Percentiles rank a stretch among this genome's conserved stretches.
phyloP scores from a whole-genome alignment of 2,113 vertebrate genomes.

The Xiphias gladius region DNA sequence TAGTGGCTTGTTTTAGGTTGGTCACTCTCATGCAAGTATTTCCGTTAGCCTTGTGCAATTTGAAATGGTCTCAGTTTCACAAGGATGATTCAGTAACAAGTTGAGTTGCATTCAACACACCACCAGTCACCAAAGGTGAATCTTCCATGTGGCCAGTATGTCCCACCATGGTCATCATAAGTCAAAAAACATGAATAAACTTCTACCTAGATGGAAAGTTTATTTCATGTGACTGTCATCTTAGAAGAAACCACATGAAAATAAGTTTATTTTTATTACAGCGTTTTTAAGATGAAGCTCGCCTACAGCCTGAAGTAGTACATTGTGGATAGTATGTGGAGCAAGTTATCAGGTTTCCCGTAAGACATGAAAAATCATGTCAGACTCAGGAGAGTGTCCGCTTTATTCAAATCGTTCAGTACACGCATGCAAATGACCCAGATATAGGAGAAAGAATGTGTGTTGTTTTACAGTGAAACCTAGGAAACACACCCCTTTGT shows the following conservation, averaged over 20 bases:
- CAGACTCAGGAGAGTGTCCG: background rate
- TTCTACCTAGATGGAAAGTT: background rate
- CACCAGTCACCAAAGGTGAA: background rate
- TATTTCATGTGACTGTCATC: background rate
- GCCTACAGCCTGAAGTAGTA: background rate
- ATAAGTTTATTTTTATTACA: background rate
- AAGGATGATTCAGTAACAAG: background rate
- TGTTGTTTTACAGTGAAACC: background rate
- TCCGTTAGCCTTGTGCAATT: background rate
- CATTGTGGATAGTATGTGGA: background rate
- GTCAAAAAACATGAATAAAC: too few species aligned
- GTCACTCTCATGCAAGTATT: background rate
- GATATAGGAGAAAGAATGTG: background rate
- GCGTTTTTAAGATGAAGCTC: background rate
- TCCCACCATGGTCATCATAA: background rate
- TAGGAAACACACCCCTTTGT: background rate
- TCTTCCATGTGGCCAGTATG: too few species aligned
- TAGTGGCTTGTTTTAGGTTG: background rate
- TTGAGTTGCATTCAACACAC: background rate
- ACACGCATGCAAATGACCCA: conserved; percentile 43
- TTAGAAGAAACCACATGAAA: background rate
- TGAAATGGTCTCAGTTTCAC: background rate
- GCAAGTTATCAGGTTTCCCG: conserved; percentile 2
- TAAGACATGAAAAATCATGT: background rate
- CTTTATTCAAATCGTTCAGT: conserved; percentile 47